Conservation (phyloP, 1,140 invertebrate species). For the Cheumatopsyche charites region DNA sequence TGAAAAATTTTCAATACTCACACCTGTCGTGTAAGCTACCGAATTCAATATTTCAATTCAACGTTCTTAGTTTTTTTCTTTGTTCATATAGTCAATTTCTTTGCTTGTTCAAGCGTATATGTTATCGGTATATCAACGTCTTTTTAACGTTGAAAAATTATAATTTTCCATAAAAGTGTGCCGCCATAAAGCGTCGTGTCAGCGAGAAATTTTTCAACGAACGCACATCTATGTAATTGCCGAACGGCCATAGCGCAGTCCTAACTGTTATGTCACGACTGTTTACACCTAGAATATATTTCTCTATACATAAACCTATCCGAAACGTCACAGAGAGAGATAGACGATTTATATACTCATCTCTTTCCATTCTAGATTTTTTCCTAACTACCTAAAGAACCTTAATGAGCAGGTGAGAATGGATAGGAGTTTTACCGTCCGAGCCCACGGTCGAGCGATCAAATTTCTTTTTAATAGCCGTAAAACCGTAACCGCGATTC, state of each 20-base stretch:
- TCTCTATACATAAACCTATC: too few relatives aligned
- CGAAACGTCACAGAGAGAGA: too few relatives aligned
- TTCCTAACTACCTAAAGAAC: not conserved
- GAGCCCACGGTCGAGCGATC: conserved; percentile 9
- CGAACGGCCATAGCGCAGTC: conserved; percentile 3
- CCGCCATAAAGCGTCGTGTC: conserved; percentile 11
- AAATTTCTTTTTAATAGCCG: conserved; percentile 27
- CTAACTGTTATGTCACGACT: conserved; percentile 23
- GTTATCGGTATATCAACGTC: too few relatives aligned
- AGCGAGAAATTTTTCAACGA: too few relatives aligned
- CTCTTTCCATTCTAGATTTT: too few relatives aligned
- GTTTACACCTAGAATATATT: not conserved
- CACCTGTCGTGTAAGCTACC: too few relatives aligned
- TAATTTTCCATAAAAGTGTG: not conserved
- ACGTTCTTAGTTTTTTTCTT: too few relatives aligned
- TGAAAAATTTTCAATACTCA: too few relatives aligned
- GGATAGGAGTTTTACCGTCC: conserved; percentile 4
- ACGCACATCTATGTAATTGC: not conserved
- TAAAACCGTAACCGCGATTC: not conserved
- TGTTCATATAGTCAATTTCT: too few relatives aligned
- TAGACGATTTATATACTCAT: too few relatives aligned
- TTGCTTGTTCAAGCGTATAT: too few relatives aligned
- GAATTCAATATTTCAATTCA: too few relatives aligned
- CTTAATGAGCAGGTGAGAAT: conserved; percentile 12
- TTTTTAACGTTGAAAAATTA: not conserved